These are phyloP conservation scores for Chunga burmeisteri DNA, from an alignment of 2,113 vertebrate species.

Conservation along the genomic window DNA sequence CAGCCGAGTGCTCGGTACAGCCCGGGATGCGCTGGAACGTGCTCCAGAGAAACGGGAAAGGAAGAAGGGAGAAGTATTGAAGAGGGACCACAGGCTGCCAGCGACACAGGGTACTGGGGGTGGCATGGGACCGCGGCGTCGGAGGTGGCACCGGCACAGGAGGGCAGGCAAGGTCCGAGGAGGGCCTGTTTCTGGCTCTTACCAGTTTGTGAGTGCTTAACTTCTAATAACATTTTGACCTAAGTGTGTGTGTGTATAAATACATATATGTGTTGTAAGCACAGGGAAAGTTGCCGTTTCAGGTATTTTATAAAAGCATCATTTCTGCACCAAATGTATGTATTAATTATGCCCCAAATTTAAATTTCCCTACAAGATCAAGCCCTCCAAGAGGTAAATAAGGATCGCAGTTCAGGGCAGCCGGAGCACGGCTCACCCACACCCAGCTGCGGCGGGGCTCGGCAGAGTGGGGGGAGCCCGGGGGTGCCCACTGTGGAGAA, in stretches of 20 bases:
- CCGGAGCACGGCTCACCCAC: neutral
- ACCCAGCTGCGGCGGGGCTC: too few relatives aligned
- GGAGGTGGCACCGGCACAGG: neutral
- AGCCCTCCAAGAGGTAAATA: too few relatives aligned
- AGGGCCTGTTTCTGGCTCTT: neutral
- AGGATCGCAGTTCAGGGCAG: too few relatives aligned
- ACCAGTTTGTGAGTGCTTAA: too few relatives aligned
- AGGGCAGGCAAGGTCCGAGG: neutral
- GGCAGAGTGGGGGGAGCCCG: too few relatives aligned
- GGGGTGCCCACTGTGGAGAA: neutral
- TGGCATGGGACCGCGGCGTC: too few relatives aligned
- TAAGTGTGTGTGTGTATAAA: too few relatives aligned
- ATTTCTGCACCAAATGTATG: neutral
- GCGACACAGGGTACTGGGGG: too few relatives aligned
- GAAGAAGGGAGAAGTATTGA: neutral
- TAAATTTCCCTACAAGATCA: fast-evolving
- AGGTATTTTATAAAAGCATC: neutral
- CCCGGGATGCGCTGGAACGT: neutral
- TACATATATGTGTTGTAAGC: too few relatives aligned
- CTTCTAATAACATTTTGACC: too few relatives aligned
- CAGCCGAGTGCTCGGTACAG: neutral
- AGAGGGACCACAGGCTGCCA: neutral
- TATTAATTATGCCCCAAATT: neutral
- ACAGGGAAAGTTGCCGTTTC: neutral
- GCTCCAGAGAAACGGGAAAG: neutral